Base-by-base conservation (phyloP, 2,113 vertebrate genomes). In the Paramisgurnus dabryanus region DNA sequence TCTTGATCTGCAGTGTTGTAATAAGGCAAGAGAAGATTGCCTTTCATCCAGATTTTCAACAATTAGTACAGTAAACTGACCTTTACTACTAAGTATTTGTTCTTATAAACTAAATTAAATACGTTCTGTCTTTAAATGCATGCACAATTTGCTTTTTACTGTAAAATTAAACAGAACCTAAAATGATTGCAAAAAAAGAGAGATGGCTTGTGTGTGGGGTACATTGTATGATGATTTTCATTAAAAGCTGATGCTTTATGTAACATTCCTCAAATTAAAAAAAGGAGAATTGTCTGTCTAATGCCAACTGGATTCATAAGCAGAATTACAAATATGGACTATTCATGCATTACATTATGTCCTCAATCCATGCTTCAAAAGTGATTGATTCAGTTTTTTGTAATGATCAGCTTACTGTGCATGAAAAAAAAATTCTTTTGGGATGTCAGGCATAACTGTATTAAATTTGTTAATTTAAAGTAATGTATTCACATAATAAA, bases 21-120 rank as follows among this genome's bases (percentile, higher is more conserved):
- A 92, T 90, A 89, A 91, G 91, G 90, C 90, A 90, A 90, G 88
- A 84, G 88, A 18, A 85, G 90, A 90, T 92, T 91, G 88, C 87
- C 88, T 93, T 93, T 92, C 90, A 91, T 92, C 85, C 78, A 84
- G 84, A 81, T 17, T 67, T 47, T 76, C 15, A 67, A 64, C 53
- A 50, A 65, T 79, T 86, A 82, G 81, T 82, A 86, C 86, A 85
- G 82, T 82, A 89, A 84, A 81, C 83, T 57, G 53, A 58, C 55
- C n/a, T 73, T 60, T n/a, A 1, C 2, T n/a, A 47, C 13, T 34
- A 55, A 60, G 39, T 57, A 57, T 71, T 10, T 55, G 69, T 57
- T 34, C 34, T 10, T 22, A 41, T 6, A 72, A 10, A 72, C 53
- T 41, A 41, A 57, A 57, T 27, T 41, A 72, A 72, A 72, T 34